Percentiles rank a stretch among this genome's conserved stretches.
Evolutionary conservation across 2,113 vertebrate species (phyloP).

Genomic region (Erythrocercus mccallii): DNA sequence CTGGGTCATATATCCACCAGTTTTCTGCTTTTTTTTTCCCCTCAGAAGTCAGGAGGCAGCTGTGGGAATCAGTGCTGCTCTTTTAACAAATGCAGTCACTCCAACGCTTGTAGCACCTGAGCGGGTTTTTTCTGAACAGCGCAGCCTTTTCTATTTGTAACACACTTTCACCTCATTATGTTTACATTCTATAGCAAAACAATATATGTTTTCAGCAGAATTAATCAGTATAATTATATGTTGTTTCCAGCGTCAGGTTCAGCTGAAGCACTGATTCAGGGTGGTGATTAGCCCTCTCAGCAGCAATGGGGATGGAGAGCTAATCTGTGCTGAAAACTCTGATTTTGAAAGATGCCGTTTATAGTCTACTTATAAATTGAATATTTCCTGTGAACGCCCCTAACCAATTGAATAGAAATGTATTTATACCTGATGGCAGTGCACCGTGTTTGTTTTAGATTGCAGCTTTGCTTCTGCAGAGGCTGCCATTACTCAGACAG

Average conservation of each 20-base stretch:
- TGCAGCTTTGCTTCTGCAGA: neutral
- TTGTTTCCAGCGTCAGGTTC: slow-evolving; percentile 36
- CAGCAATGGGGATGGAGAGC: neutral
- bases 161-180: slow-evolving; percentile 3
- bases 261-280: neutral
- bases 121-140: neutral
- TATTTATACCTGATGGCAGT: neutral
- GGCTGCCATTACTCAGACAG: neutral
- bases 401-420: neutral
- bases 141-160: neutral
- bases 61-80: neutral
- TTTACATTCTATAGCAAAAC: slow-evolving; percentile 58
- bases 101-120: neutral
- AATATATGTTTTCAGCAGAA: slow-evolving; percentile 47
- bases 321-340: neutral
- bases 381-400: neutral
- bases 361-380: neutral
- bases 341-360: neutral
- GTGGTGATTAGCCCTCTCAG: slow-evolving; percentile 37
- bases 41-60: neutral
- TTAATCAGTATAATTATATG: slow-evolving; percentile 54
- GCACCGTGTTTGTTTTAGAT: neutral
- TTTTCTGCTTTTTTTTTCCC: neutral
- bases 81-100: neutral
- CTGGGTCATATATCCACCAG: neutral